phyloP scores from a whole-genome alignment of 2,113 vertebrate genomes.

The Sylvietta virens region DNA sequence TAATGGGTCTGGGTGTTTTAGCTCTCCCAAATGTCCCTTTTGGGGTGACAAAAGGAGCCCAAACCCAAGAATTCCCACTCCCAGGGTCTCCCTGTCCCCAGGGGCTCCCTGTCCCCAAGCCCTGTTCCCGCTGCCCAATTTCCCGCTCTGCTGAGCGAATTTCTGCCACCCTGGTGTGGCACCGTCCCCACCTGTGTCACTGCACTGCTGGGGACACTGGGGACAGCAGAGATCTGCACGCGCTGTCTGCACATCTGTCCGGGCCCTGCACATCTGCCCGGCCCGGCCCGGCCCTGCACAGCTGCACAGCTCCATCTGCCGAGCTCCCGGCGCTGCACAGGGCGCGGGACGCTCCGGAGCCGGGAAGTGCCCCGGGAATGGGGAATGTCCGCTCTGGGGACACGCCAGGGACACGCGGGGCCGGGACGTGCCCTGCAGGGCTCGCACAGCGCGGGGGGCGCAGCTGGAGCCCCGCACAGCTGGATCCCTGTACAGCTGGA shows the following conservation, averaged over 20 bases:
- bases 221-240: not conserved
- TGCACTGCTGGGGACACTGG: not conserved
- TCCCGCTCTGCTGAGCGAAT: not conserved
- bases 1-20: accelerated
- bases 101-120: not conserved
- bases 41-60: not conserved
- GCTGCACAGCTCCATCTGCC: slow-evolving; percentile 46
- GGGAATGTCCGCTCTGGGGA: not conserved
- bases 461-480: not conserved
- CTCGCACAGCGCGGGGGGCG: not conserved
- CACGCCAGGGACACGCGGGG: not conserved
- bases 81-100: not conserved
- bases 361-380: accelerated
- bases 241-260: not conserved
- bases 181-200: accelerated
- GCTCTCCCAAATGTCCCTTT: not conserved
- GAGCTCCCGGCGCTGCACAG: not conserved
- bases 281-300: not conserved
- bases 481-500: not conserved
- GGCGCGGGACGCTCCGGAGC: not conserved
- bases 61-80: accelerated
- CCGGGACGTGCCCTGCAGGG: accelerated
- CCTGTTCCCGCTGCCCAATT: not conserved
- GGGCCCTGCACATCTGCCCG: not conserved
- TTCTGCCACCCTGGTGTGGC: not conserved